Evolutionary conservation across 2,113 vertebrate species (phyloP).

Genomic region (Amphiprion percula): DNA sequence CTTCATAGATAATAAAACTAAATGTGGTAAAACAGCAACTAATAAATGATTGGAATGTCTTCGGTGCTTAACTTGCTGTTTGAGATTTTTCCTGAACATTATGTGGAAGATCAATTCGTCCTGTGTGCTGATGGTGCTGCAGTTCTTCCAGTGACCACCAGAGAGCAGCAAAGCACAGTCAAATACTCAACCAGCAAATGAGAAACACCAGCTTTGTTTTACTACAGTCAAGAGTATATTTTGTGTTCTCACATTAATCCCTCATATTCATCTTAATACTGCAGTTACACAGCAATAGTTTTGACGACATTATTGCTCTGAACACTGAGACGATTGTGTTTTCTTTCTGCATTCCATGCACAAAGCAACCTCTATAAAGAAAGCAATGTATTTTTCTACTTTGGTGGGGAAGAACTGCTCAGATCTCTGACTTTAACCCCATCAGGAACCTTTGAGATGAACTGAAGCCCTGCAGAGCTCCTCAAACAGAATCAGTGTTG

Average conservation of each 20-base stretch:
- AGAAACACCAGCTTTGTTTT: not conserved
- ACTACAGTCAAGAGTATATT: not conserved
- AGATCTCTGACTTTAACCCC: not conserved
- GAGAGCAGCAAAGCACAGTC: conserved; percentile 35
- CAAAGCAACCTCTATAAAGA: not conserved
- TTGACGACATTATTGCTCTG: not conserved
- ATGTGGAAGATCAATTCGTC: not conserved
- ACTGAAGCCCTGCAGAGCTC: no score
- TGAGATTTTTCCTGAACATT: not conserved
- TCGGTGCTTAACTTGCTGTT: not conserved
- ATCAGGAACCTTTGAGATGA: conserved; percentile 1
- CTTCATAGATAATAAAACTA: not conserved
- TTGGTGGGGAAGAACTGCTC: not conserved
- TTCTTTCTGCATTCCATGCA: not conserved
- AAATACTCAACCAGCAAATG: not conserved
- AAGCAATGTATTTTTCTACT: not conserved
- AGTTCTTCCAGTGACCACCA: conserved; percentile 13
- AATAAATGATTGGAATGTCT: no score
- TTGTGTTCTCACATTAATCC: no score
- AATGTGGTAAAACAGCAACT: not conserved
- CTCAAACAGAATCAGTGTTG: not conserved
- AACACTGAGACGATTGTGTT: not conserved
- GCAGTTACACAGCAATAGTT: conserved; percentile 6
- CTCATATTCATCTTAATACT: not conserved
- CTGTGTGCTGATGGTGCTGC: not conserved